Base-by-base conservation (phyloP, 2,888 invertebrate species). In the Erynnis tages region DNA sequence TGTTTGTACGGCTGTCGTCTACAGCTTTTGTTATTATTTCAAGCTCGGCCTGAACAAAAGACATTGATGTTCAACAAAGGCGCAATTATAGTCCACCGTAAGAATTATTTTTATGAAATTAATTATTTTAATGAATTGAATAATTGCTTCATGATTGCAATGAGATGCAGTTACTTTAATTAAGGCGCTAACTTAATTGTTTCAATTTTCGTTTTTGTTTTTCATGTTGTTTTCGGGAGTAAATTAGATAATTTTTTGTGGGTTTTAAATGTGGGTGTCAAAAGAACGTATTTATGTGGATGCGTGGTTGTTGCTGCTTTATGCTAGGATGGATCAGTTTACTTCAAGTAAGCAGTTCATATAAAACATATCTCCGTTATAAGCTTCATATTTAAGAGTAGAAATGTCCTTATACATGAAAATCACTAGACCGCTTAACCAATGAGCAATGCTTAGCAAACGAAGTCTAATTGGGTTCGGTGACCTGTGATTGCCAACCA, bases 41-140 rank as follows among this genome's bases (percentile, higher is more conserved):
- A 63, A 65, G 71, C 76, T 79, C 67, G 63, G 65, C 62, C 73
- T 76, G 76, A 87, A 87, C 86, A 87, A 78, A 76, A 83, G 71
- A 71, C 67, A 71, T 69, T 69, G 66, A 69, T 65, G 71, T 63
- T 61, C 72, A 74, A 87, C 84, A 87, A 88, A 79, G 78, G 78
- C 75, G 71, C 82, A 83, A 86, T 87, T 86, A 85, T 73, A 76
- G 73, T 64, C 25, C 29, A 21, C 65, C 57, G 59, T 66, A 66
- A 73, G 72, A 78, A 79, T 75, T 72, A 17, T 41, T 48, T 25
- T 49, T 25, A 41, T 34, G 30, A 32, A 49, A 49, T 41, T 34
- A 49, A 11, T 23, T 49, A 34, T 34, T 41, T 32, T n/a, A n/a
- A n/a, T n/a, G n/a, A n/a, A n/a, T n/a, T n/a, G n/a, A 32, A 41